Evolutionary conservation across 2,797 vertebrate genomes (phyloP).

Genomic region (Crocidura indochinensis): DNA sequence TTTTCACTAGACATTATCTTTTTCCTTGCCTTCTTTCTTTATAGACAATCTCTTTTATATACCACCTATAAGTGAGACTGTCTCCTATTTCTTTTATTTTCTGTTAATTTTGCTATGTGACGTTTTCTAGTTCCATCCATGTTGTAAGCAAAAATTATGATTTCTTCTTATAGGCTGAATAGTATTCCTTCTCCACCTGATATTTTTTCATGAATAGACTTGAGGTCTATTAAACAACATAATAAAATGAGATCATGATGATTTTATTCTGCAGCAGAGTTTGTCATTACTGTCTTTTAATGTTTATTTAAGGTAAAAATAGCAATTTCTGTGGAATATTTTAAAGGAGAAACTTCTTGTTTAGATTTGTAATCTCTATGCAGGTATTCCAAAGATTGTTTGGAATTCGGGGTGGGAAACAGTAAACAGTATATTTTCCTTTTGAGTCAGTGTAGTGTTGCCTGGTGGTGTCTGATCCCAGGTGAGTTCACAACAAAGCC

Average conservation of each 20-base stretch:
- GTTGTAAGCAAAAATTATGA: too few relatives aligned
- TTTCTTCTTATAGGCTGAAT: too few relatives aligned
- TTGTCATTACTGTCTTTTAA: constrained; percentile 44
- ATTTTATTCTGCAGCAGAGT: not conserved
- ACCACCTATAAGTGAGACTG: too few relatives aligned
- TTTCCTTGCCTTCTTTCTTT: too few relatives aligned
- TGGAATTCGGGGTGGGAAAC: constrained; percentile 24
- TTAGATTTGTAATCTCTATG: not conserved
- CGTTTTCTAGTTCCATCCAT: too few relatives aligned
- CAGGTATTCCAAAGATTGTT: not conserved
- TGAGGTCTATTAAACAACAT: not conserved
- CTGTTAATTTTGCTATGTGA: too few relatives aligned
- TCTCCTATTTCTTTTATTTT: too few relatives aligned
- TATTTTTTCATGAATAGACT: constrained; percentile 23
- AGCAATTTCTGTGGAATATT: not conserved
- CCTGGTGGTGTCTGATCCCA: too few relatives aligned
- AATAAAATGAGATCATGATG: not conserved
- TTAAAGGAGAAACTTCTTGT: not conserved
- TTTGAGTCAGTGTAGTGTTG: too few relatives aligned
- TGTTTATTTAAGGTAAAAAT: constrained; percentile 58
- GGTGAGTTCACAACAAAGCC: too few relatives aligned
- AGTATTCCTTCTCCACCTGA: not conserved
- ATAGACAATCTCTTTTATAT: too few relatives aligned
- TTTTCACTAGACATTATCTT: not conserved
- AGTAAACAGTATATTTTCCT: not conserved